Evolutionary conservation across 2,113 vertebrate species (phyloP).

Genomic region (Regulus satrapa): DNA sequence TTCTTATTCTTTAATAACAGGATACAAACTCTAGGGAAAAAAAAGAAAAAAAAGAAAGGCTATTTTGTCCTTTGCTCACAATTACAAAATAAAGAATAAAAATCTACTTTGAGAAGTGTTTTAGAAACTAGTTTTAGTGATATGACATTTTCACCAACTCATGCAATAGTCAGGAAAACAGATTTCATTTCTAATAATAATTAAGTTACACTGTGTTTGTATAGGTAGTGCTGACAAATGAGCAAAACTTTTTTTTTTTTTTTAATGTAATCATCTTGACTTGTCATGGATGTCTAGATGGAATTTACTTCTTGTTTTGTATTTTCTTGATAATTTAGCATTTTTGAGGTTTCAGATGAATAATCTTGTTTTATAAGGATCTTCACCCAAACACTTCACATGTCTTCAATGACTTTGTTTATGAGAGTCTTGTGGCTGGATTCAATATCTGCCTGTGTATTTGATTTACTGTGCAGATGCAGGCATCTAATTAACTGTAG

Average conservation of each 20-base stretch:
- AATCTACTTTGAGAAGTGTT: neutral
- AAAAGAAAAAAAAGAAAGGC: neutral
- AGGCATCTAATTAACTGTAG: slow-evolving; percentile 42
- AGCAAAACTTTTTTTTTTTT: neutral
- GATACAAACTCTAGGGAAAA: neutral
- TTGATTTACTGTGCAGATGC: slow-evolving; percentile 18
- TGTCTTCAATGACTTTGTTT: slow-evolving; percentile 50
- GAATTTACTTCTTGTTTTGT: neutral
- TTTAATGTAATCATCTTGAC: neutral
- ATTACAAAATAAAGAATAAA: neutral
- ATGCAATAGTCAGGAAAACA: neutral
- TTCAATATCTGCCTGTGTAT: slow-evolving; percentile 32
- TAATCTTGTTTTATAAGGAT: neutral
- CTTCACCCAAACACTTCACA: slow-evolving; percentile 36
- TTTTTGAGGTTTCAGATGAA: neutral
- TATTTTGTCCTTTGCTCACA: neutral
- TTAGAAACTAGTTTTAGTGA: neutral
- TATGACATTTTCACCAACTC: neutral
- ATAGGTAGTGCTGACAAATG: neutral
- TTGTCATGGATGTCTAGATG: neutral
- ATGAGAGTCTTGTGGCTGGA: neutral
- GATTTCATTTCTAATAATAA: neutral
- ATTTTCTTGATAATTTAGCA: neutral
- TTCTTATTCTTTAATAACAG: neutral
- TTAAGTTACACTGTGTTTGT: neutral